Conservation (phyloP, 1,140 invertebrate species). For the Rhyacophila brunnea region DNA sequence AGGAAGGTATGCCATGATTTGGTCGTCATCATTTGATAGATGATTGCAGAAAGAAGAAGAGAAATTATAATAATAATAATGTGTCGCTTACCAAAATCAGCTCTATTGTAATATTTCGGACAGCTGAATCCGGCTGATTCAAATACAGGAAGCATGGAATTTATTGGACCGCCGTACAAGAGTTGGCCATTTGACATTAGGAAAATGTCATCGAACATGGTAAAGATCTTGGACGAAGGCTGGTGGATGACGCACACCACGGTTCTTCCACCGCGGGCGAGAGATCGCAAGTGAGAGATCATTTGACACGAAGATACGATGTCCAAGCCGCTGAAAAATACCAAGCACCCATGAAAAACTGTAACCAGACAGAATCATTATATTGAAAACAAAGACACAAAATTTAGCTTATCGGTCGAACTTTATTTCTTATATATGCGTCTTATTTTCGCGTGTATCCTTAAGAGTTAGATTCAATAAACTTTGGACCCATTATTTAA, state of each 20-base stretch:
- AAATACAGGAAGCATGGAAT: slow-evolving; percentile 54
- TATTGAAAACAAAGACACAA: too few relatives aligned
- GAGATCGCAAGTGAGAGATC: slow-evolving; percentile 62
- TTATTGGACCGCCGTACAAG: slow-evolving; percentile 59
- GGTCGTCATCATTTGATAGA: too few relatives aligned
- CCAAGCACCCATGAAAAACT: too few relatives aligned
- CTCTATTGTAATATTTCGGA: slow-evolving; percentile 67
- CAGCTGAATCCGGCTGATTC: slow-evolving; percentile 56
- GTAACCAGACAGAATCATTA: too few relatives aligned
- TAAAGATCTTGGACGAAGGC: slow-evolving; percentile 81
- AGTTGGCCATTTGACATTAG: slow-evolving; percentile 59
- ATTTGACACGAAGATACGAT: slow-evolving; percentile 71
- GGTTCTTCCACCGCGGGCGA: slow-evolving; percentile 72
- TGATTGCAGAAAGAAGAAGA: too few relatives aligned
- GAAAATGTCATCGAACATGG: slow-evolving; percentile 64
- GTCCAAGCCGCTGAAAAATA: slow-evolving; percentile 66
- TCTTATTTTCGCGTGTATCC: too few relatives aligned
- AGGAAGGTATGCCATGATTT: too few relatives aligned
- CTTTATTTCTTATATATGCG: too few relatives aligned
- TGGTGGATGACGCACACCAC: slow-evolving; percentile 88
- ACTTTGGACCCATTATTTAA: too few relatives aligned
- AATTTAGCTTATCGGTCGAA: too few relatives aligned
- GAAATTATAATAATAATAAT: too few relatives aligned
- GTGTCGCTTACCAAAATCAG: slow-evolving; percentile 64
- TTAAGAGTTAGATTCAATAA: too few relatives aligned